A percentile compares a stretch with the other conserved stretches of the same genome.
phyloP scores from a whole-genome alignment of 2,888 invertebrate species.

The Apocheima hispidaria region DNA sequence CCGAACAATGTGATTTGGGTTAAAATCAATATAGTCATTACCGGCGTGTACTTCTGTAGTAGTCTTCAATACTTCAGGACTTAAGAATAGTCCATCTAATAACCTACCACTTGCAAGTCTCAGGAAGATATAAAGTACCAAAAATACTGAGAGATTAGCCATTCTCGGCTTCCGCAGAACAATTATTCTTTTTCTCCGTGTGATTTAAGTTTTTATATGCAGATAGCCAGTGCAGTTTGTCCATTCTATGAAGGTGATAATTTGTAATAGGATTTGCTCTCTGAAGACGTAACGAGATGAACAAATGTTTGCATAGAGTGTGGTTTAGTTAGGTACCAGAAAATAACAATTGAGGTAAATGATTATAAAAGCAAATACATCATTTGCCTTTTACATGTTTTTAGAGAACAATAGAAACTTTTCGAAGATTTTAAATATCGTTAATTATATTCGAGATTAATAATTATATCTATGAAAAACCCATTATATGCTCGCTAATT shows the following conservation, averaged over 20 bases:
- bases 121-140: conserved; percentile 53
- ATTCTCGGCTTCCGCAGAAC: conserved; percentile 50
- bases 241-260: conserved; percentile 45
- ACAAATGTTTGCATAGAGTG: conserved; percentile 36
- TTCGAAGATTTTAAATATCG: too few species aligned
- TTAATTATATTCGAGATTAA: too few species aligned
- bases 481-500: not conserved
- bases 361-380: too few species aligned
- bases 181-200: conserved; percentile 36
- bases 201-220: conserved; percentile 48
- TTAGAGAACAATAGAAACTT: too few species aligned
- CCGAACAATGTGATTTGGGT: conserved; percentile 53
- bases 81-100: conserved; percentile 62
- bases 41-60: conserved; percentile 55
- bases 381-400: too few species aligned
- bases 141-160: conserved; percentile 56
- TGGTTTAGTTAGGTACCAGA: conserved; percentile 13
- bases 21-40: conserved; percentile 72
- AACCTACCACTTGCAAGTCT: conserved; percentile 48
- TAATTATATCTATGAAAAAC: not conserved
- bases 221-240: not conserved
- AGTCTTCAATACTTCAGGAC: conserved; percentile 68
- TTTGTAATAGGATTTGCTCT: conserved; percentile 36
- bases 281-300: conserved; percentile 21
- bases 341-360: conserved; percentile 2